These are phyloP conservation scores for Phortica variegata DNA, from an alignment of 1,140 invertebrate genomes.

Conservation along the genomic window DNA sequence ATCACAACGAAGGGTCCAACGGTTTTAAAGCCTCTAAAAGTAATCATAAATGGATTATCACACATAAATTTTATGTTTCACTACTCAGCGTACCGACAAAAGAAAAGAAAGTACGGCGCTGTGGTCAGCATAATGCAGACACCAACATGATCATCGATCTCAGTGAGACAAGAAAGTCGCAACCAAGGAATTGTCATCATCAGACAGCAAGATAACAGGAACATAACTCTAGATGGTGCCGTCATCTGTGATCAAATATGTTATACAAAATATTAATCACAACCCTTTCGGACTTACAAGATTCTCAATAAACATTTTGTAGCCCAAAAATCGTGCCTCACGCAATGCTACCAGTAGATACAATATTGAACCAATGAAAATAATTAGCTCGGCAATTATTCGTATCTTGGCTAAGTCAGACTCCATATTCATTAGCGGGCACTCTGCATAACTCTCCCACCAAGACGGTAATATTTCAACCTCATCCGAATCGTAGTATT, in stretches of 20 bases:
- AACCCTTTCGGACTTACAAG: constrained; percentile 64
- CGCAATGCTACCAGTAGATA: constrained; percentile 80
- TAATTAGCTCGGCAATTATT: constrained; percentile 68
- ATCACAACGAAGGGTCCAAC: constrained; percentile 99
- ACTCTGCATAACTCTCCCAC: constrained; percentile 55
- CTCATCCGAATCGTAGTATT: constrained; percentile 47
- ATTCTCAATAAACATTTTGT: constrained; percentile 89
- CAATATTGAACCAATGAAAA: constrained; percentile 74
- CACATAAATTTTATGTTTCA: constrained; percentile 1
- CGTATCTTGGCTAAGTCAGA: constrained; percentile 59
- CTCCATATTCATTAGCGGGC: constrained; percentile 53
- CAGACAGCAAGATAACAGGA: constrained; percentile 87
- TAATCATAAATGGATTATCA: not conserved
- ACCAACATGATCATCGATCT: constrained; percentile 86
- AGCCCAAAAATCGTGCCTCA: constrained; percentile 80
- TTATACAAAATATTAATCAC: not conserved
- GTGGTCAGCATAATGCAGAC: constrained; percentile 94
- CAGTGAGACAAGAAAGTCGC: constrained; percentile 77
- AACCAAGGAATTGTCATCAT: constrained; percentile 82
- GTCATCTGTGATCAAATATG: constrained; percentile 67
- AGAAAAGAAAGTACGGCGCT: constrained; percentile 97
- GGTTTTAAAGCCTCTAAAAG: constrained; percentile 89
- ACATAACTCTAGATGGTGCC: constrained; percentile 83
- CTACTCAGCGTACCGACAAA: constrained; percentile 76
- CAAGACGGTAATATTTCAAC: constrained; percentile 41